Conservation (phyloP, 1,140 invertebrate species). For the Halesus radiatus region DNA sequence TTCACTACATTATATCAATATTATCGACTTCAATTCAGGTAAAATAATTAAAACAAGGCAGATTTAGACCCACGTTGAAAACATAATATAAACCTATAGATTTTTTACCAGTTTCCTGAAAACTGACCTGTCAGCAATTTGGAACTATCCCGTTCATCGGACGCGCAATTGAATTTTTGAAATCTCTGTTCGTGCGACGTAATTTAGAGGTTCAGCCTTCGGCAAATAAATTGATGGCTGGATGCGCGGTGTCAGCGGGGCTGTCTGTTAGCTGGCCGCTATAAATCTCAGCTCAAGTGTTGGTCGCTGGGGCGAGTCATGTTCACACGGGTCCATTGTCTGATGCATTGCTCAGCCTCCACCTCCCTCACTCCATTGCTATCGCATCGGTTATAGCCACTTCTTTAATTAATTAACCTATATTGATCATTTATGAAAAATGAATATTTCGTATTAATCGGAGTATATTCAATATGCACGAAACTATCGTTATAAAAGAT, state of each 20-base stretch:
- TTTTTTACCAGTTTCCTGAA: background rate
- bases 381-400: too few species aligned
- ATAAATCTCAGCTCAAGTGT: slow-evolving; percentile 17
- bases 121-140: background rate
- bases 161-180: slow-evolving; percentile 19
- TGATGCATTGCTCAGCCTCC: background rate
- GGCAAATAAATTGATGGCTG: slow-evolving; percentile 11
- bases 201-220: slow-evolving; percentile 9
- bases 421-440: too few species aligned
- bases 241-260: slow-evolving; percentile 19
- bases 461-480: too few species aligned
- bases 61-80: too few species aligned
- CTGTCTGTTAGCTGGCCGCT: slow-evolving; percentile 8
- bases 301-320: slow-evolving; percentile 6
- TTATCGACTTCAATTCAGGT: too few species aligned
- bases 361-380: too few species aligned
- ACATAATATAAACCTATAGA: too few species aligned
- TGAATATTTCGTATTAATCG: too few species aligned
- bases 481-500: too few species aligned
- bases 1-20: too few species aligned
- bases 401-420: too few species aligned
- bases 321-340: slow-evolving; percentile 14
- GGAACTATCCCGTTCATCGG: background rate
- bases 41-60: too few species aligned
- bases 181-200: slow-evolving; percentile 8